Conservation (phyloP, 2,113 vertebrate species). For the Oxyura jamaicensis region DNA sequence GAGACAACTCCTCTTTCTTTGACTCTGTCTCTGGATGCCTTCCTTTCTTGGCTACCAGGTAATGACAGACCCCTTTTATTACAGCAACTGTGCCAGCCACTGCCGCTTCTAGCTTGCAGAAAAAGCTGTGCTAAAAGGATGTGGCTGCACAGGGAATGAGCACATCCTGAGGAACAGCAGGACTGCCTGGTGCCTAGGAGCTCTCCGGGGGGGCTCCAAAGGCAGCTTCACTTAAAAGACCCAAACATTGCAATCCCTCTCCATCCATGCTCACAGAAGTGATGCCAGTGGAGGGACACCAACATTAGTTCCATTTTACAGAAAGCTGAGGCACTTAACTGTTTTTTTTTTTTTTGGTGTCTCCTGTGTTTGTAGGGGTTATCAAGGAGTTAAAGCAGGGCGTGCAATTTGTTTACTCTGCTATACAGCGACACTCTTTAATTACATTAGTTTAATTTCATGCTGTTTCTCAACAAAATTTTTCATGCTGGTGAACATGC, state of each 20-base stretch:
- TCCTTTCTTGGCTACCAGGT: background rate
- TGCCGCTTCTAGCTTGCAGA: background rate
- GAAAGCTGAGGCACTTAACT: background rate
- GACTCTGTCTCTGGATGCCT: background rate
- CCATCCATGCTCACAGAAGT: background rate
- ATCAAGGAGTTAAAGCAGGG: background rate
- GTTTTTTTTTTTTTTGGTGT: background rate
- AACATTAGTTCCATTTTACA: background rate
- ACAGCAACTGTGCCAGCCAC: background rate
- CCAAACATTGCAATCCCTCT: background rate
- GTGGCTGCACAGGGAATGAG: background rate
- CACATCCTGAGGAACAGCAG: rapidly evolving
- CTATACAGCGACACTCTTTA: background rate
- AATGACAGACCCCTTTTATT: background rate
- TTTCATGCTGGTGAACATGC: background rate
- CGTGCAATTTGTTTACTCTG: background rate
- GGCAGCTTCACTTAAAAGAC: background rate
- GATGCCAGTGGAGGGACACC: background rate
- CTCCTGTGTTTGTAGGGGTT: rapidly evolving
- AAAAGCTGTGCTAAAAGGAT: background rate
- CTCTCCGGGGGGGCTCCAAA: background rate
- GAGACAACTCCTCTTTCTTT: background rate
- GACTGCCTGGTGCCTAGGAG: background rate
- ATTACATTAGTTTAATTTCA: background rate
- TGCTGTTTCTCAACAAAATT: background rate